Evolutionary conservation across 2,113 vertebrate genomes (phyloP), one percentile per base, ranked within the genome.

Genomic region (Agelaius phoeniceus): DNA sequence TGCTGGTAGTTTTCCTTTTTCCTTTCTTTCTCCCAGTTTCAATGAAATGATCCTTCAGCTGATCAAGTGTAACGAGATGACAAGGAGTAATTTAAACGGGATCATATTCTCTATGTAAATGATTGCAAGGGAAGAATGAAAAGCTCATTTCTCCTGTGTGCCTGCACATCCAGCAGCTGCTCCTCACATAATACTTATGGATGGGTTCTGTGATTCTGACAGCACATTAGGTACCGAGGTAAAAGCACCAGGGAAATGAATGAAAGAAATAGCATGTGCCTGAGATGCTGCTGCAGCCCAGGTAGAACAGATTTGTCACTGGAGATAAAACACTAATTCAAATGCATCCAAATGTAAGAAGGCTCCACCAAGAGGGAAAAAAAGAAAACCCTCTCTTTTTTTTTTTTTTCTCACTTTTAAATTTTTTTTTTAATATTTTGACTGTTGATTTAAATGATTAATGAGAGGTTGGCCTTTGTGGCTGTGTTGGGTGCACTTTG

Each of bases 21-120:
- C 43, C n/a, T 77, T 73, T 77, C 77, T 76, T 78, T 87, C 82
- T 39, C 39, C 46, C 2, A 0, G 14, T 90, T 95, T 92, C 91
- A 65, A 83, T 59, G 91, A 95, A 95, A 61, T 79, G 49, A 95
- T 92, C 79, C 80, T 97, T 97, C 89, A 94, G 72, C 95, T 90
- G 96, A 95, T 98, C 94, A 96, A 96, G 96, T 97, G 84, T 88
- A 94, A 76, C 79, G 52, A 93, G 81, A 96, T 97, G 97, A 97
- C 96, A 98, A 77, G 93, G 96, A 87, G 95, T 96, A 97, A 97
- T 97, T 98, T 96, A 96, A 95, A 89, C 39, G 74, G 89, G 87
- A 95, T 97, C 89, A 68, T 77, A 96, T 97, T 96, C 93, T 73
- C 88, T 86, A 91, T 96, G 95, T 94, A 97, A 96, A 97, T 96